Evolutionary conservation across 2,113 vertebrate species (phyloP), one percentile per base, ranked within the genome.

Genomic region (Ranitomeya imitator): DNA sequence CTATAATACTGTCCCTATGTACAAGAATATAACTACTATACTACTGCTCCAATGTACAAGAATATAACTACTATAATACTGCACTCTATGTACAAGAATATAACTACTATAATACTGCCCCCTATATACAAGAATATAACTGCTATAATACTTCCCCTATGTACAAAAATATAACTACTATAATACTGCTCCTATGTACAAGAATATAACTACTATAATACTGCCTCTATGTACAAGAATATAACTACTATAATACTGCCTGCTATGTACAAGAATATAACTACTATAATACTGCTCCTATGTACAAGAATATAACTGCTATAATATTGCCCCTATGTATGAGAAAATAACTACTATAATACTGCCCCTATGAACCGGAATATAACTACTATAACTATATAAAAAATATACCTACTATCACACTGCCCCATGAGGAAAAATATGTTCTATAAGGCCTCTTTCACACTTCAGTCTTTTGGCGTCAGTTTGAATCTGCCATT

Each of bases 121-220:
- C 61, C 16, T 63, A 63, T 63, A 2, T 63, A 63, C 18, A 63
- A 63, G 61, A 63, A 63, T 63, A 63, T 63, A 63, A 63, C 61
- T 63, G 19, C 61, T 63, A 63, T 63, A 63, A 63, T 63, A 63
- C 18, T 63, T 18, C 18, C 10, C 61, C 61, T 63, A 63, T 63
- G 8, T 63, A 63, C 61, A 63, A 63, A 18, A 63, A 31, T 73
- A 73, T 73, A 73, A 37, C 26, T 73, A 73, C 69, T 73, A 73
- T 73, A 73, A 16, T 37, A 73, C 69, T 73, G 69, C 3, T 7
- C 26, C 69, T 73, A 73, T 37, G 6, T 73, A 37, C 69, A 37
- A 73, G 69, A 73, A 73, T 73, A 73, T 73, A 73, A 73, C 26
- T 73, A 73, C 69, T 73, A 73, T 73, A 73, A 37, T 73, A 37